These are phyloP conservation scores for Corythaeola cristata DNA, from an alignment of 2,113 vertebrate genomes.

Conservation along the genomic window DNA sequence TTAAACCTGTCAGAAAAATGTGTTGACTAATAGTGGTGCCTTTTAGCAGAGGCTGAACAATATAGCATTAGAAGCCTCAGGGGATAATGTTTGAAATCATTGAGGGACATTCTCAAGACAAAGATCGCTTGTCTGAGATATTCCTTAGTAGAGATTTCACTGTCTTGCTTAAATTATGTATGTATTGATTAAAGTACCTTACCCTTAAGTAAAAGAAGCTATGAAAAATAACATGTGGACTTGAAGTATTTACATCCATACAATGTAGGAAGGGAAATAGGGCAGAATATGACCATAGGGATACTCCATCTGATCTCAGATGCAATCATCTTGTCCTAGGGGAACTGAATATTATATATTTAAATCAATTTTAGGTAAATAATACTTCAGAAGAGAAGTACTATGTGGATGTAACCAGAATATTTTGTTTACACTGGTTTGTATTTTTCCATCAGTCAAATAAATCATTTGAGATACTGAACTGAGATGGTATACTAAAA, in stretches of 20 bases:
- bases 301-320: not conserved
- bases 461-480: not conserved
- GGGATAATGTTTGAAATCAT: not conserved
- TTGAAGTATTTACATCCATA: not conserved
- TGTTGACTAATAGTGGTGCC: not conserved
- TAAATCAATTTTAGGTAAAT: not conserved
- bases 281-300: not conserved
- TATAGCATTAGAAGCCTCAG: not conserved
- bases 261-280: not conserved
- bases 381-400: not conserved
- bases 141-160: not conserved
- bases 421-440: constrained; percentile 12
- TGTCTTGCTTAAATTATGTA: constrained; percentile 47
- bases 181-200: not conserved
- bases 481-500: not conserved
- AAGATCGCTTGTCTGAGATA: not conserved
- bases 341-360: not conserved
- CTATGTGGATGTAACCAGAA: not conserved
- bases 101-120: not conserved
- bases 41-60: constrained; percentile 11
- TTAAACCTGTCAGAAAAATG: not conserved
- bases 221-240: not conserved
- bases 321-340: not conserved
- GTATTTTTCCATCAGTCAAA: not conserved
- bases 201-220: constrained; percentile 40